Conservation (phyloP, 2,888 invertebrate species). For the Ormia ochracea region DNA sequence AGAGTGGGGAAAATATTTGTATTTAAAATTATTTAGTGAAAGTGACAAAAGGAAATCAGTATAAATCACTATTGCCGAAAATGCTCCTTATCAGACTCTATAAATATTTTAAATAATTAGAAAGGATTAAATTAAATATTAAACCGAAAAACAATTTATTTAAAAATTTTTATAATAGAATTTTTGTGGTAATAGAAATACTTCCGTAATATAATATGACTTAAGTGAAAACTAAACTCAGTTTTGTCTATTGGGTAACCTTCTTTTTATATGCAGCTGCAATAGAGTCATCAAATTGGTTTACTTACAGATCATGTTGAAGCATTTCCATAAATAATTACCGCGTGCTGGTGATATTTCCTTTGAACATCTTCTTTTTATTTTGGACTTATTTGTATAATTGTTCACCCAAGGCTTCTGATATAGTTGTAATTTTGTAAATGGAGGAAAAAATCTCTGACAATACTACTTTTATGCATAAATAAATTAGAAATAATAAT, state of each 20-base stretch:
- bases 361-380: background rate
- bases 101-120: too few relatives aligned
- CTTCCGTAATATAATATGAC: too few relatives aligned
- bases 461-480: background rate
- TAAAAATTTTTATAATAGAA: too few relatives aligned
- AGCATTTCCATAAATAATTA: conserved; percentile 21
- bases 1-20: too few relatives aligned
- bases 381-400: background rate
- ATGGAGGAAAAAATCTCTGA: background rate
- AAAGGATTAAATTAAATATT: too few relatives aligned
- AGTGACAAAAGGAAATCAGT: too few relatives aligned
- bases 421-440: background rate
- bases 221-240: too few relatives aligned
- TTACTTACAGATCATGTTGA: conserved; percentile 20
- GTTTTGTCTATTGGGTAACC: background rate
- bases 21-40: too few relatives aligned
- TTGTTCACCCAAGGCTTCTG: background rate
- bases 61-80: too few relatives aligned
- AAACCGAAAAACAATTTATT: too few relatives aligned
- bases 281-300: conserved; percentile 25
- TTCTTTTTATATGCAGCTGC: conserved; percentile 15
- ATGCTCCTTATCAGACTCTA: too few relatives aligned
- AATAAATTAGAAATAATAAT: conserved; percentile 21
- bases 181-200: too few relatives aligned
- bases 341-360: background rate